Evolutionary conservation across 2,113 vertebrate genomes (phyloP), one percentile per base, ranked within the genome.

Genomic region (Callaeas wilsoni): DNA sequence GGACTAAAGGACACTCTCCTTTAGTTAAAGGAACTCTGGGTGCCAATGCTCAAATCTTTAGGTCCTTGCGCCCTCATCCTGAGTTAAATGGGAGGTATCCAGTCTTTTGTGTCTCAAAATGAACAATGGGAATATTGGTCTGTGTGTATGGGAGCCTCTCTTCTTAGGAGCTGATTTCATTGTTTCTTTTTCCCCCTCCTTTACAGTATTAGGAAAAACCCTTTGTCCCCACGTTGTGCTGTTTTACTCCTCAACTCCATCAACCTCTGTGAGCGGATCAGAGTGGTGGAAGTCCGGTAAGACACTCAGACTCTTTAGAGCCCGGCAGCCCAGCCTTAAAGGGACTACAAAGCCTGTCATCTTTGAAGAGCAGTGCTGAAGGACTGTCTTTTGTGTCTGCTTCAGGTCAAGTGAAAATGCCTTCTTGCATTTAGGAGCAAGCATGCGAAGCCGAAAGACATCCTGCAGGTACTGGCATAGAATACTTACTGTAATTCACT

Each of bases 171-270:
- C 30, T 35, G 30, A 63, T 86, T 65, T 84, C 2, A 2, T 26
- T 63, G 29, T 30, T 73, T 50, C 39, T 84, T 70, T 33, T 69
- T 64, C 42, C 39, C 4, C 8, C 15, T 95, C 37, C 16, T 49
- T 74, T 78, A 55, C 89, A 99, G 99, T 41, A 97, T 99, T 81
- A 98, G 89, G 83, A 94, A 98, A 33, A 98, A 97, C 13, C 53
- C 8, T 0, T 96, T 99, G 55, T 97, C 97, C 6, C 95, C 97
- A 19, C 23, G 13, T 22, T 98, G 98, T 33, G 77, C 94, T 27
- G 55, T 98, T 60, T 87, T 97, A 23, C 94, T 99, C 56, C 96
- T 97, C 13, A 64, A 53, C 15, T 86, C 98, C 35, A 86, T 99
- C 73, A 94, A 70, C 57, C 93, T 97, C 50, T 99, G 97, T 87